These are phyloP conservation scores for Plodia interpunctella DNA, from an alignment of 1,140 invertebrate species.

Conservation along the genomic window DNA sequence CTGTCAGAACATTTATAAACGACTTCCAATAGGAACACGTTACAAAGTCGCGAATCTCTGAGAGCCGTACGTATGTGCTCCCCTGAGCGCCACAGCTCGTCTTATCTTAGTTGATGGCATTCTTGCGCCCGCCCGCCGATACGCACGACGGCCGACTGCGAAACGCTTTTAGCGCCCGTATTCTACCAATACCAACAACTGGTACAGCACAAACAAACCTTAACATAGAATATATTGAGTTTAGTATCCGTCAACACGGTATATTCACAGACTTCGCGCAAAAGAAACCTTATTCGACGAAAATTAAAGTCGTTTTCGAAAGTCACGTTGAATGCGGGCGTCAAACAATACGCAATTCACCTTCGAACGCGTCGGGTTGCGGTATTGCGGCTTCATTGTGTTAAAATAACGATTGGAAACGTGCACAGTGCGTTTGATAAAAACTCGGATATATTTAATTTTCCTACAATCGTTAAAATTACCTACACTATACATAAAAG, in stretches of 20 bases:
- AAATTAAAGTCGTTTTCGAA: slow-evolving; percentile 63
- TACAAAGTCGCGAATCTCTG: too few relatives aligned
- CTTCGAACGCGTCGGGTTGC: slow-evolving; percentile 72
- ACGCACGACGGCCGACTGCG: slow-evolving; percentile 69
- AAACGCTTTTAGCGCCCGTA: slow-evolving; percentile 72
- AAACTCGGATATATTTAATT: slow-evolving; percentile 17
- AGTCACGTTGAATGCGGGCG: slow-evolving; percentile 61
- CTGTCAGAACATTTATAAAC: too few relatives aligned
- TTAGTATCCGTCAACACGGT: slow-evolving; percentile 21
- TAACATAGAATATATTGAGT: slow-evolving; percentile 29
- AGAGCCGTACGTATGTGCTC: slow-evolving; percentile 14
- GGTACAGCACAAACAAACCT: slow-evolving; percentile 27
- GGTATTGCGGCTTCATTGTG: slow-evolving; percentile 74
- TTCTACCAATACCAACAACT: slow-evolving; percentile 21
- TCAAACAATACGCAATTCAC: slow-evolving; percentile 76
- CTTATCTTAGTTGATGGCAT: slow-evolving; percentile 72
- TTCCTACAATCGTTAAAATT: too few relatives aligned
- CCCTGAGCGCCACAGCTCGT: slow-evolving; percentile 34
- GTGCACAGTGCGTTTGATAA: slow-evolving; percentile 53
- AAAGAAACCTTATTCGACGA: slow-evolving; percentile 62
- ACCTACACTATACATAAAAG: too few relatives aligned
- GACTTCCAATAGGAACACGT: too few relatives aligned
- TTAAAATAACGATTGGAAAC: slow-evolving; percentile 70
- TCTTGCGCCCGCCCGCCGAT: slow-evolving; percentile 60
- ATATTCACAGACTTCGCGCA: slow-evolving; percentile 27